These are phyloP conservation scores for Ceratothoa steindachneri DNA, from an alignment of 2,888 invertebrate species.

Conservation along the genomic window DNA sequence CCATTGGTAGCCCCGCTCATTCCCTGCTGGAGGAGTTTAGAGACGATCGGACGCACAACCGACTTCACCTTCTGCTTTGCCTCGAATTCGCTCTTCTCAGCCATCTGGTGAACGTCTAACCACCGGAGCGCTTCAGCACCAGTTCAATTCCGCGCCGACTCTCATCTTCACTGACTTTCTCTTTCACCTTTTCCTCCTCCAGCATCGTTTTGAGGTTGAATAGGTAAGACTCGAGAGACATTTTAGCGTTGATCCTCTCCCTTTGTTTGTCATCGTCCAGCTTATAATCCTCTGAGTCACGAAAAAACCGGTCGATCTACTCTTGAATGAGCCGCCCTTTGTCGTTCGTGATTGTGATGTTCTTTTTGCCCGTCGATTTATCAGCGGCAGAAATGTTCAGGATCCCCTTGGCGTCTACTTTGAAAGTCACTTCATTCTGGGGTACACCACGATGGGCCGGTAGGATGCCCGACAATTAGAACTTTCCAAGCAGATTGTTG, in stretches of 20 bases:
- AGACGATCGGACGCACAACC: too few species aligned
- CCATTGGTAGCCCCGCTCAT: too few species aligned
- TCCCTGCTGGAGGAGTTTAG: too few species aligned
- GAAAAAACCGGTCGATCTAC: constrained; percentile 59
- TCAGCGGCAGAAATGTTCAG: too few species aligned
- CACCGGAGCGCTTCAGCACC: neutral
- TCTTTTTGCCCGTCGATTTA: constrained; percentile 56
- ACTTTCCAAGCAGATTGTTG: too few species aligned
- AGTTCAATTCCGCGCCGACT: neutral
- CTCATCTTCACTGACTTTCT: constrained; percentile 60
- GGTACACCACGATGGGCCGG: too few species aligned
- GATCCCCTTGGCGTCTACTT: too few species aligned
- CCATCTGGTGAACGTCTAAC: neutral
- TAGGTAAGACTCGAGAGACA: constrained; percentile 69
- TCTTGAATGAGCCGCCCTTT: constrained; percentile 57
- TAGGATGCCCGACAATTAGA: too few species aligned
- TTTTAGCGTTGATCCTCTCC: too few species aligned
- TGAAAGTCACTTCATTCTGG: too few species aligned
- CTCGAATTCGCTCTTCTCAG: too few species aligned
- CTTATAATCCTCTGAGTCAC: constrained; percentile 75
- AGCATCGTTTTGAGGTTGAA: constrained; percentile 58
- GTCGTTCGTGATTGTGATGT: constrained; percentile 55
- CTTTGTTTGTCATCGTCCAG: constrained; percentile 61
- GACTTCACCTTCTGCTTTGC: too few species aligned
- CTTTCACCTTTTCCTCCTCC: neutral